Base-by-base conservation (phyloP, 2,113 vertebrate genomes). In the Capreolus pygargus region DNA sequence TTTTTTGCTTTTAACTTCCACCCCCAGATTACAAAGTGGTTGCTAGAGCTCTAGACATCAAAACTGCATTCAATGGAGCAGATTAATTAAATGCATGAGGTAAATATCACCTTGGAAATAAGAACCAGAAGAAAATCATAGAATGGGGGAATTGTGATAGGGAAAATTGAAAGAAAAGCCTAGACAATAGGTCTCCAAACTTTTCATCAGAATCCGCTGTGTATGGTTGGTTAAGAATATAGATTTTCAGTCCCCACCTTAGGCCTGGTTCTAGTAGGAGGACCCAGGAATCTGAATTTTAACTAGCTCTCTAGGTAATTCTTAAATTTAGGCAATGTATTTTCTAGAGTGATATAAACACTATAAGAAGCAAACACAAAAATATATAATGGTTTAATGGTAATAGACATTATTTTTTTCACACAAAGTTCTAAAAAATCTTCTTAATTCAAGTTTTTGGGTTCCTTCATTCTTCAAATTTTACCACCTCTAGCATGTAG, bases 281-380 rank as follows among this genome's bases (percentile, higher is more conserved):
- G 14, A 94, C 6, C 21, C 43, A 84, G n/a, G n/a, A 54, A 94
- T 87, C 9, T 84, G 52, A 97, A 90, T 95, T 92, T 95, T 25
- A 43, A 13, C 28, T 92, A 52, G 3, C 33, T 28, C 2, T 94
- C 11, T 30, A 58, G 16, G 23, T 85, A 85, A 85, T 93, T 78
- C 84, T 92, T 25, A 16, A 78, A 36, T 92, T 79, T 43, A 54
- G 13, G 14, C 12, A 97, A 58, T 87, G 23, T n/a, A 67, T 97
- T 95, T 64, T 94, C 28, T 87, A 43, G 28, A 23, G 16, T 87
- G 33, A 86, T 23, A 86, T 3, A 47, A 85, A 25, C 36, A 57
- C 0, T 89, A 1, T 84, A 90, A 78, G 19, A 95, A 91, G 36
- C 11, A 74, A 82, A 81, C 25, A 21, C 76, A 87, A 82, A 74